phyloP scores from a whole-genome alignment of 2,113 vertebrate species.

The Tonatia bakeri region DNA sequence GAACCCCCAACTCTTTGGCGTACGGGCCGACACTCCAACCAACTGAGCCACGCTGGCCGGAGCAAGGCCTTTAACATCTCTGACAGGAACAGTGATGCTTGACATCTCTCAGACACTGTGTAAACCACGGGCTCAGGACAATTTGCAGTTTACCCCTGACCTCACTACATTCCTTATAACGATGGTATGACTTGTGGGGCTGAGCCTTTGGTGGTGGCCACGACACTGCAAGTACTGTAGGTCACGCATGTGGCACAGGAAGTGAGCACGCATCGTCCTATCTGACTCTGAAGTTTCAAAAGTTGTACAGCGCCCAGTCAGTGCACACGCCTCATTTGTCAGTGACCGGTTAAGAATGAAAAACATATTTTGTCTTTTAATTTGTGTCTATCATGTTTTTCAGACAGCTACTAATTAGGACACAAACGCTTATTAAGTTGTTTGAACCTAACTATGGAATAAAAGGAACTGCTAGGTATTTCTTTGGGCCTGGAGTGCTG shows the following conservation, averaged over 20 bases:
- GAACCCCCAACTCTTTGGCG: too few species aligned
- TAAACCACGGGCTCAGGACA: background rate
- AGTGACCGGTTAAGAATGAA: background rate
- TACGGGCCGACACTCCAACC: too few species aligned
- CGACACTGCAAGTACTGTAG: rapidly evolving
- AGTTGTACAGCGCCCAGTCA: background rate
- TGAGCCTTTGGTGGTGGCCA: background rate
- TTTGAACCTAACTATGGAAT: background rate
- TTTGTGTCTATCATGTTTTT: background rate
- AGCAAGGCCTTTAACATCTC: background rate
- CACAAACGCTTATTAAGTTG: background rate
- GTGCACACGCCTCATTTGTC: background rate
- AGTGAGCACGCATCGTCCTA: background rate
- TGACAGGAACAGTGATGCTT: background rate
- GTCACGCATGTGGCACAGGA: background rate
- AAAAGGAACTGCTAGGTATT: background rate
- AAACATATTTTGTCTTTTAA: background rate
- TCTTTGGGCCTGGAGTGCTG: background rate
- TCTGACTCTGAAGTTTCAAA: background rate
- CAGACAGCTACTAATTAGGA: background rate
- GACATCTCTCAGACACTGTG: background rate
- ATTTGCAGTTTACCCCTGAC: background rate
- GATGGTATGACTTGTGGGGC: background rate
- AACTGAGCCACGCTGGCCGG: too few species aligned
- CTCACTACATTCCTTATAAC: background rate